These are phyloP conservation scores for Acanthosoma haemorrhoidale DNA, from an alignment of 2,888 invertebrate genomes.

Conservation along the genomic window DNA sequence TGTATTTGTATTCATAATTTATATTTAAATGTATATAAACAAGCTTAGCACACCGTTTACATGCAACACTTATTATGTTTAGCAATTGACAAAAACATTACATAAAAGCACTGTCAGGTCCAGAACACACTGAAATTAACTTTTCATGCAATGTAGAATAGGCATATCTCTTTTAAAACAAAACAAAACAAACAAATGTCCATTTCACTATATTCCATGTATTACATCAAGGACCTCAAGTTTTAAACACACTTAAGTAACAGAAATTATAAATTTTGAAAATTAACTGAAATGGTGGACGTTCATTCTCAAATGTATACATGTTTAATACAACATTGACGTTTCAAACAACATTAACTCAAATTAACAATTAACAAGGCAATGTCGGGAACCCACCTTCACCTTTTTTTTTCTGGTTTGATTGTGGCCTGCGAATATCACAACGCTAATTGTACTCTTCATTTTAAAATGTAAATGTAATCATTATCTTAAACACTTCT, in stretches of 20 bases:
- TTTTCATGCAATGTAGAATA: not conserved
- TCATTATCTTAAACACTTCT: not conserved
- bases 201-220: conserved; percentile 9
- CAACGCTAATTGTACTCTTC: too few species aligned
- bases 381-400: conserved; percentile 17
- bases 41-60: conserved; percentile 13
- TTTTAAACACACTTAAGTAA: too few species aligned
- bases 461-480: too few species aligned
- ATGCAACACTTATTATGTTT: conserved; percentile 21
- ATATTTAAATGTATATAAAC: not conserved
- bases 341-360: not conserved
- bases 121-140: not conserved
- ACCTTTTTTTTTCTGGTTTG: not conserved
- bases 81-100: not conserved
- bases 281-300: too few species aligned
- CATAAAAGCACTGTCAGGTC: not conserved
- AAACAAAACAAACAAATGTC: not conserved
- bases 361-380: not conserved
- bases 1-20: not conserved
- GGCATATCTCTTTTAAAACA: not conserved
- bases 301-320: not conserved
- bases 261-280: too few species aligned
- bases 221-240: too few species aligned
- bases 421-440: not conserved
- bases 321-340: conserved; percentile 9